Percentiles rank a stretch among this genome's conserved stretches.
Conservation (phyloP, 2,797 vertebrate species). For the Chelmon rostratus region DNA sequence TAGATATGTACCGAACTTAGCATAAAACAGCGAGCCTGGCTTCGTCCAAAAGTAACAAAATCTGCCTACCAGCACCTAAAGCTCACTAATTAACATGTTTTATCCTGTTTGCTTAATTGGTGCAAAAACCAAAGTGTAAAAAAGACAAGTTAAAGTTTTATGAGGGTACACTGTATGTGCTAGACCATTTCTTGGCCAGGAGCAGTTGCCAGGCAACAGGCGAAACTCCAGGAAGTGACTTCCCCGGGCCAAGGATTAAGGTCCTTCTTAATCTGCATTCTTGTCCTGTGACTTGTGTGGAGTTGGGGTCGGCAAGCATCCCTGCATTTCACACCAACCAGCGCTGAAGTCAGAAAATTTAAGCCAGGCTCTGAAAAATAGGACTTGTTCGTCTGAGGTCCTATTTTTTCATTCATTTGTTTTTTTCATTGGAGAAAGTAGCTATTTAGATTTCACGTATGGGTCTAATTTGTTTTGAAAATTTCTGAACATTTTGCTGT, state of each 20-base stretch:
- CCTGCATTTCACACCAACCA: neutral
- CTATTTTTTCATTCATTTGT: neutral
- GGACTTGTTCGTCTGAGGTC: neutral
- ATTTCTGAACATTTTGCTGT: neutral
- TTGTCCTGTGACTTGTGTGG: constrained; percentile 2
- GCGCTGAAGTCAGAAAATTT: neutral
- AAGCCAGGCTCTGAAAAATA: neutral
- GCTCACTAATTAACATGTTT: neutral
- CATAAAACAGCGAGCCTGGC: neutral
- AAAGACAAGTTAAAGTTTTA: neutral
- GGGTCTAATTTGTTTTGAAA: neutral
- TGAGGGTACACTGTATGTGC: neutral
- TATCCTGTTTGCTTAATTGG: neutral
- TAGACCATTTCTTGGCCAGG: neutral
- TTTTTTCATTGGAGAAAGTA: neutral
- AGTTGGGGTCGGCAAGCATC: neutral
- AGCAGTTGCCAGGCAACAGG: constrained; percentile 21
- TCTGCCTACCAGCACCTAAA: neutral
- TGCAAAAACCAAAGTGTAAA: neutral
- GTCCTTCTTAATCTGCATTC: neutral
- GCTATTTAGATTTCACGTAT: neutral
- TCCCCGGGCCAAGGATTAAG: neutral
- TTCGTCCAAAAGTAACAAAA: neutral
- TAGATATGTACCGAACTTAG: neutral
- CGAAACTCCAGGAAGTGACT: neutral